These are phyloP conservation scores for Hypomecis punctinalis DNA, from an alignment of 2,888 invertebrate genomes.

Conservation along the genomic window DNA sequence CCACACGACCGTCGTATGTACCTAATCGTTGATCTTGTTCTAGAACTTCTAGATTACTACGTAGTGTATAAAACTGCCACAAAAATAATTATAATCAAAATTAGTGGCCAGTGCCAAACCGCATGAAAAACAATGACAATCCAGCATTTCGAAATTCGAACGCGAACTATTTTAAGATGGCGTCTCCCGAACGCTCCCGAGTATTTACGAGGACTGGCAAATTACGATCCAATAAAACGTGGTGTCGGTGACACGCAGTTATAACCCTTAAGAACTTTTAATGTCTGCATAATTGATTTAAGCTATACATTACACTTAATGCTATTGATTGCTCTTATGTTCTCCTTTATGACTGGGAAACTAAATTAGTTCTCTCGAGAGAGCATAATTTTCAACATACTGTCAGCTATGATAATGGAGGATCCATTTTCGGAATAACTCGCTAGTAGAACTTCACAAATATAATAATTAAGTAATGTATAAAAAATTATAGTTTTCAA, in stretches of 20 bases:
- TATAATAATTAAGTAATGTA: too few relatives aligned
- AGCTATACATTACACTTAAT: slow-evolving; percentile 49
- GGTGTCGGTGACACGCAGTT: slow-evolving; percentile 63
- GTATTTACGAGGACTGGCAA: slow-evolving; percentile 69
- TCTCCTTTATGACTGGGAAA: slow-evolving; percentile 22
- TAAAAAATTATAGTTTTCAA: too few relatives aligned
- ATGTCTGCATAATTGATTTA: slow-evolving; percentile 68
- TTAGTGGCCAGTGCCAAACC: slow-evolving; percentile 12
- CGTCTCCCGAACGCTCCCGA: slow-evolving; percentile 59
- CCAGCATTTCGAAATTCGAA: slow-evolving; percentile 57
- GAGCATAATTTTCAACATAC: slow-evolving; percentile 3
- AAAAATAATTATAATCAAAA: slow-evolving; percentile 14
- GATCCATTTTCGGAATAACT: too few relatives aligned
- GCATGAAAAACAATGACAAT: slow-evolving; percentile 53
- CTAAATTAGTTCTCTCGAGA: slow-evolving; percentile 8
- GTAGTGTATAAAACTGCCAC: neutral
- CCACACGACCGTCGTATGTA: too few relatives aligned
- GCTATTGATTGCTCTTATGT: slow-evolving; percentile 48
- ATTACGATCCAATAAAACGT: slow-evolving; percentile 70
- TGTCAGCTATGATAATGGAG: too few relatives aligned
- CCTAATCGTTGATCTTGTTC: too few relatives aligned
- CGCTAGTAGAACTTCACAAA: too few relatives aligned
- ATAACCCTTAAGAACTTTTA: slow-evolving; percentile 63
- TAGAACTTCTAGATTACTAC: too few relatives aligned
- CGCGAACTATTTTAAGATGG: slow-evolving; percentile 70